phyloP scores from a whole-genome alignment of 2,888 invertebrate genomes.

The Ptychoptera albimana region DNA sequence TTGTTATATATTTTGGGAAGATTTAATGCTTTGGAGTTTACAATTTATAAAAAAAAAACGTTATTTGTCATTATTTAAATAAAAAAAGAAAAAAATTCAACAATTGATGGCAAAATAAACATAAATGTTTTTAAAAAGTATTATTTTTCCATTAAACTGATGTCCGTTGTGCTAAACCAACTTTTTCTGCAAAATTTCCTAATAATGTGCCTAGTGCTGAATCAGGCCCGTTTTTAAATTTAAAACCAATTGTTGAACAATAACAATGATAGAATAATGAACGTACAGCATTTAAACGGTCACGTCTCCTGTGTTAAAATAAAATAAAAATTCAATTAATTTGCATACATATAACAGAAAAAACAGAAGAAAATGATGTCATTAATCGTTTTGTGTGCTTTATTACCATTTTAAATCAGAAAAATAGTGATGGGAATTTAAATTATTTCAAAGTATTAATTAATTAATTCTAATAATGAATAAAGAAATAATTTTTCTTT shows the following conservation, averaged over 20 bases:
- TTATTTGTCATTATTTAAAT: neutral
- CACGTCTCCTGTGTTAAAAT: slow-evolving; percentile 4
- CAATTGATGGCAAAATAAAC: neutral
- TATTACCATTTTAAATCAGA: too few species aligned
- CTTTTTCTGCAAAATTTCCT: slow-evolving; percentile 10
- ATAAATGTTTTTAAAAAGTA: neutral
- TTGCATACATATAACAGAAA: too few species aligned
- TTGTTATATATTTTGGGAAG: too few species aligned
- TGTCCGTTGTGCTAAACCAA: slow-evolving; percentile 6
- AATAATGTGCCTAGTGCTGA: slow-evolving; percentile 9
- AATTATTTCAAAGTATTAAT: neutral
- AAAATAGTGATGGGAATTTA: neutral
- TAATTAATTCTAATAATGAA: too few species aligned
- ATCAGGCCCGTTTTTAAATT: slow-evolving; percentile 10
- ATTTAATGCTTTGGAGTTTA: too few species aligned
- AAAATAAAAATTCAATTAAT: neutral
- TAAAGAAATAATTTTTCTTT: too few species aligned
- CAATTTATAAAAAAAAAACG: too few species aligned
- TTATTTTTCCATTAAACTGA: neutral
- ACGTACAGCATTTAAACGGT: slow-evolving; percentile 7
- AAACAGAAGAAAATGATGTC: too few species aligned
- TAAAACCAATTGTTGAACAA: slow-evolving; percentile 9
- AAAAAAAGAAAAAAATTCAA: neutral
- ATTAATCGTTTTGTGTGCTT: too few species aligned
- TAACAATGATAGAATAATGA: slow-evolving; percentile 10